Conservation (phyloP, 2,113 vertebrate species). For the Echinops telfairi region DNA sequence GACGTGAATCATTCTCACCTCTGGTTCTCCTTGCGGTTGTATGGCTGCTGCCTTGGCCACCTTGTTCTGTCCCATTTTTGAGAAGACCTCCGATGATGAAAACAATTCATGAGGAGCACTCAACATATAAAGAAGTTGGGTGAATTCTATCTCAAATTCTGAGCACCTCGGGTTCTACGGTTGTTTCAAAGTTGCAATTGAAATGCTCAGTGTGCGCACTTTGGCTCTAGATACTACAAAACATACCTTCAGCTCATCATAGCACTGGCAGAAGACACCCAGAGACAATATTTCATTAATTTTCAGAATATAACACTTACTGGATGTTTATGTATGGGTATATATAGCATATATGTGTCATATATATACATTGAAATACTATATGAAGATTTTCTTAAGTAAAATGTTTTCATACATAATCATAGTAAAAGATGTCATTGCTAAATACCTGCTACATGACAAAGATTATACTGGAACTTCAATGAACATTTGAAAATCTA, state of each 20-base stretch:
- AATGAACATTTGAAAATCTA: too few relatives aligned
- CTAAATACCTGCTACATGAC: too few relatives aligned
- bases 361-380: too few relatives aligned
- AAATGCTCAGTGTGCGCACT: background rate
- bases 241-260: background rate
- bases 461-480: too few relatives aligned
- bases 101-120: background rate
- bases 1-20: background rate
- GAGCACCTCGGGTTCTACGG: background rate
- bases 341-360: too few relatives aligned
- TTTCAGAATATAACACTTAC: background rate
- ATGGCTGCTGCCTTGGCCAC: rapidly evolving
- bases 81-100: background rate
- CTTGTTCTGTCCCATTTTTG: background rate
- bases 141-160: background rate
- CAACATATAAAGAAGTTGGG: background rate
- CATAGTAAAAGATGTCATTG: too few relatives aligned
- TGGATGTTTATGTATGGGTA: background rate
- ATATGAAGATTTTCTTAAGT: too few relatives aligned
- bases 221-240: background rate
- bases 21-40: background rate
- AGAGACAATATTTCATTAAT: background rate
- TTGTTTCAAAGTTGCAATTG: background rate
- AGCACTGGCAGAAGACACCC: too few relatives aligned
- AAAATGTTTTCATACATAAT: too few relatives aligned